Conservation (phyloP, 2,888 invertebrate species). For the Melinaea menophilus region DNA sequence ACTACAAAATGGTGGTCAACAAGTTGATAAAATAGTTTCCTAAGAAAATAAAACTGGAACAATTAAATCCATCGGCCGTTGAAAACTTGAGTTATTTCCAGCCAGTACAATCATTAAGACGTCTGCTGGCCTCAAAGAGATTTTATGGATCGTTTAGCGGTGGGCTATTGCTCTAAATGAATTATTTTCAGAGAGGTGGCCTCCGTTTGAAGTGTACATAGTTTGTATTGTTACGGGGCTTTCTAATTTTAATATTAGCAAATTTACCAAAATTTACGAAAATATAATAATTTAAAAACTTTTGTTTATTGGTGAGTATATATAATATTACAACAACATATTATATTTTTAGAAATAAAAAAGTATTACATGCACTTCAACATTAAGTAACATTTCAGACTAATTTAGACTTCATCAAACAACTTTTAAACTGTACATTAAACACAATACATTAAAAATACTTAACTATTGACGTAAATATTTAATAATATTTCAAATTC, state of each 20-base stretch:
- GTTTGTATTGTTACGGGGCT: constrained; percentile 24
- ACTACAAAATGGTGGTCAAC: too few relatives aligned
- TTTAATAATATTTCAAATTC: too few relatives aligned
- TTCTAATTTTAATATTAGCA: constrained; percentile 17
- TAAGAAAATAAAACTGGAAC: constrained; percentile 19
- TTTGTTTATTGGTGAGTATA: not conserved
- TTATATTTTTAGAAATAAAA: too few relatives aligned
- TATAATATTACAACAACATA: too few relatives aligned
- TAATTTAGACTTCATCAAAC: not conserved
- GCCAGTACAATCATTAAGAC: constrained; percentile 47
- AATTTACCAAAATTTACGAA: not conserved
- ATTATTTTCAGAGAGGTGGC: constrained; percentile 47
- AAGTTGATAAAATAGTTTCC: not conserved
- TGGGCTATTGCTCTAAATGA: constrained; percentile 46
- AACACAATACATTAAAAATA: too few relatives aligned
- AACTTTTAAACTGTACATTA: too few relatives aligned
- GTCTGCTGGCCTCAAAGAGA: constrained; percentile 52
- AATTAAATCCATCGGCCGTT: constrained; percentile 30
- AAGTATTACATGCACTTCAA: too few relatives aligned
- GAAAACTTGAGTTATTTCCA: constrained; percentile 35
- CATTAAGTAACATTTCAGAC: too few relatives aligned
- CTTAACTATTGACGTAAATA: too few relatives aligned
- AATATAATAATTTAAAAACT: not conserved
- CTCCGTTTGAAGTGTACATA: constrained; percentile 39
- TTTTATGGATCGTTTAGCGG: constrained; percentile 57